Evolutionary conservation across 2,113 vertebrate species (phyloP).

Genomic region (Chlorocebus sabaeus): DNA sequence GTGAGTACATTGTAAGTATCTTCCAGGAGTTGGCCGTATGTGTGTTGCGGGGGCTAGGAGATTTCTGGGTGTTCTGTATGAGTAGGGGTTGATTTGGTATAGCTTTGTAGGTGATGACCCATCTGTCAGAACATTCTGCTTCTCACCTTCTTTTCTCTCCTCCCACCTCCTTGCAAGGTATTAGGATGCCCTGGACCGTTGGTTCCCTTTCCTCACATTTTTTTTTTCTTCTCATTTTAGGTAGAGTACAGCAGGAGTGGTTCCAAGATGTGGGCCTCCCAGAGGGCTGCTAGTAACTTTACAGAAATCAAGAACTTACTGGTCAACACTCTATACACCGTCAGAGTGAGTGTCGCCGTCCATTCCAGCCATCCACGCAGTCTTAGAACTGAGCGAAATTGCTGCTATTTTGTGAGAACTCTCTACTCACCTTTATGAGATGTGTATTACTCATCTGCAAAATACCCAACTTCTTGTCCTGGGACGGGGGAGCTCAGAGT

Average conservation of each 20-base stretch:
- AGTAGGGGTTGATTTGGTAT: background rate
- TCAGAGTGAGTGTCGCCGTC: constrained; percentile 86
- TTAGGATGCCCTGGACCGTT: background rate
- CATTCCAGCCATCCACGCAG: accelerated
- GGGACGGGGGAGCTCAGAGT: background rate
- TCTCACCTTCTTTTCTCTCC: background rate
- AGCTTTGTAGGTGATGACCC: background rate
- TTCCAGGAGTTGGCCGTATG: accelerated
- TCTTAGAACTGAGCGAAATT: background rate
- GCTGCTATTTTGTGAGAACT: background rate
- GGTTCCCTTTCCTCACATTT: background rate
- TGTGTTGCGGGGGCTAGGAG: accelerated
- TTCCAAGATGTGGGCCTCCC: constrained; percentile 90
- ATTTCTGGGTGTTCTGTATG: background rate
- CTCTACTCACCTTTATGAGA: background rate
- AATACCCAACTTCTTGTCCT: background rate
- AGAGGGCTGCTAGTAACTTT: constrained; percentile 80
- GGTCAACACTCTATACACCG: constrained; percentile 85
- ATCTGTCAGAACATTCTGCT: accelerated
- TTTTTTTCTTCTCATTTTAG: constrained; percentile 76
- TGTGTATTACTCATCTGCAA: background rate
- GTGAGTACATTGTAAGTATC: constrained; percentile 94
- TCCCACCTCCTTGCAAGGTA: background rate
- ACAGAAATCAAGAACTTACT: constrained; percentile 87
- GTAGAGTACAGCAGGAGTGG: constrained; percentile 90